Evolutionary conservation across 2,797 vertebrate genomes (phyloP).

Genomic region (Dallia pectoralis): DNA sequence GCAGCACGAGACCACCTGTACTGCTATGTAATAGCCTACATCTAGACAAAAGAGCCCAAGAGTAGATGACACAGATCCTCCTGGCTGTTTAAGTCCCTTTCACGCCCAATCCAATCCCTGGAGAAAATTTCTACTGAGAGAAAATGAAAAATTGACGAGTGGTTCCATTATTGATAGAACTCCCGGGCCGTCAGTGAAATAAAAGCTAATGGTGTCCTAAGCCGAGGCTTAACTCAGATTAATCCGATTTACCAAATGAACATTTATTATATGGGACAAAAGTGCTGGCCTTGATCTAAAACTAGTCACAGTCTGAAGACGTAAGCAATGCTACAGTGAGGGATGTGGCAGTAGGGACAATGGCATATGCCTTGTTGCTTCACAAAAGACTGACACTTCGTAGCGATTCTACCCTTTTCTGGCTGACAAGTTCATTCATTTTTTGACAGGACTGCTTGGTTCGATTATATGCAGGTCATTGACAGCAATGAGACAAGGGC

Average conservation of each 20-base stretch:
- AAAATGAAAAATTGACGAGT: slow-evolving; percentile 63
- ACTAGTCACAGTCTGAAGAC: slow-evolving; percentile 53
- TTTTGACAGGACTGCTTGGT: slow-evolving; percentile 50
- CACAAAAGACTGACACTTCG: slow-evolving; percentile 55
- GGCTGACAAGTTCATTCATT: slow-evolving; percentile 70
- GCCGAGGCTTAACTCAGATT: slow-evolving; percentile 66
- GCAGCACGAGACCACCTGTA: slow-evolving; percentile 40
- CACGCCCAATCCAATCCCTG: slow-evolving; percentile 57
- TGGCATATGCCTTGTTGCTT: slow-evolving; percentile 54
- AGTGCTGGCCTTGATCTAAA: slow-evolving; percentile 61
- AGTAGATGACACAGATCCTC: slow-evolving; percentile 58
- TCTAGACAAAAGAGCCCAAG: slow-evolving; percentile 48
- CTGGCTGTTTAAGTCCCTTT: slow-evolving; percentile 52
- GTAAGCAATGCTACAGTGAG: slow-evolving; percentile 49
- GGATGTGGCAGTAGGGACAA: slow-evolving; percentile 44
- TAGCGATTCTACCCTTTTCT: slow-evolving; percentile 60
- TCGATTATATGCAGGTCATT: slow-evolving; percentile 66
- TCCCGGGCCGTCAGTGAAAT: slow-evolving; percentile 64
- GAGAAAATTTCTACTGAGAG: slow-evolving; percentile 59
- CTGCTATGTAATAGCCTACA: slow-evolving; percentile 30
- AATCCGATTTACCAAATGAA: slow-evolving; percentile 71
- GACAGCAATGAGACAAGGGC: slow-evolving; percentile 54
- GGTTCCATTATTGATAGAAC: slow-evolving; percentile 73
- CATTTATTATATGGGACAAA: slow-evolving; percentile 62
- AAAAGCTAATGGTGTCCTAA: slow-evolving; percentile 71